Conservation (phyloP, 2,888 invertebrate genomes). For the Luperina testacea region DNA sequence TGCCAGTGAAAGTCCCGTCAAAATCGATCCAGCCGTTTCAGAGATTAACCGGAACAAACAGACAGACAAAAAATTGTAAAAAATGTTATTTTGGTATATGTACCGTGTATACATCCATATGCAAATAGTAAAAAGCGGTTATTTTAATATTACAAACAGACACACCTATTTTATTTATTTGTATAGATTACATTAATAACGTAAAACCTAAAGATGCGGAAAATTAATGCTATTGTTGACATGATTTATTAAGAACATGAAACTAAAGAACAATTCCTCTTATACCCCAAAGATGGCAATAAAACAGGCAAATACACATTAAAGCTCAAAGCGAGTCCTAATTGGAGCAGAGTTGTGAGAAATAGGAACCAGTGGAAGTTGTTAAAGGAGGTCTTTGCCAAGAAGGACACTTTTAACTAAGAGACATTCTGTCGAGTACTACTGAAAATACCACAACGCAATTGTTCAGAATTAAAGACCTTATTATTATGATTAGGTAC, state of each 20-base stretch:
- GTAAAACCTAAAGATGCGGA: background rate
- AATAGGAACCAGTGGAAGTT: background rate
- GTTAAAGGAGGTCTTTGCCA: too few species aligned
- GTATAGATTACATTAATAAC: background rate
- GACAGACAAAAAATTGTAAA: too few species aligned
- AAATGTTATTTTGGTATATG: too few species aligned
- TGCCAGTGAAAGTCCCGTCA: too few species aligned
- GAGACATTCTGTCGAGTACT: background rate
- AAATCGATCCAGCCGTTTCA: too few species aligned
- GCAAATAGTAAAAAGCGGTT: too few species aligned
- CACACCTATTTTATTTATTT: too few species aligned
- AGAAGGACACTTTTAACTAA: too few species aligned
- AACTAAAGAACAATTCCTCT: conserved; percentile 11
- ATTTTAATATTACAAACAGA: too few species aligned
- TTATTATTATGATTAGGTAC: background rate
- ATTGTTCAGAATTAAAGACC: background rate
- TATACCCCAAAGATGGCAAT: background rate
- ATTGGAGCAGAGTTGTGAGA: background rate
- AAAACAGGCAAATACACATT: background rate
- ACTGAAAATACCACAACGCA: too few species aligned
- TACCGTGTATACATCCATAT: too few species aligned
- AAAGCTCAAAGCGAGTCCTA: background rate
- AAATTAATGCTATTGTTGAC: background rate
- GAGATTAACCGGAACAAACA: too few species aligned
- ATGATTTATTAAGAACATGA: conserved; percentile 4